Percentiles rank a stretch among this genome's conserved stretches.
Conservation (phyloP, 1,140 invertebrate genomes). For the Macrobrachium rosenbergii region DNA sequence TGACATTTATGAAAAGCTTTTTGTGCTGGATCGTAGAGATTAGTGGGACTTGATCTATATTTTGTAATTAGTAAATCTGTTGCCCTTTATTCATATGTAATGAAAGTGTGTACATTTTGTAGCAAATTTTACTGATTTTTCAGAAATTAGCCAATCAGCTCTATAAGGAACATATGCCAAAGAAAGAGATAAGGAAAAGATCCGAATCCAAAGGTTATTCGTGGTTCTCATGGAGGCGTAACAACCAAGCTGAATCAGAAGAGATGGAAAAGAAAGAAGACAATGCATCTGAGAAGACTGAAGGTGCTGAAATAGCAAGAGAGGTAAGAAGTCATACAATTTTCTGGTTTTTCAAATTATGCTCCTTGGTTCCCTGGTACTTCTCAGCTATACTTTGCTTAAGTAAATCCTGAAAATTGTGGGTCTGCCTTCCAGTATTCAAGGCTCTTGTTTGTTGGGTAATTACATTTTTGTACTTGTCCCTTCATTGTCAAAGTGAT, state of each 20-base stretch:
- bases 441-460: too few species aligned
- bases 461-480: too few species aligned
- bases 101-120: background rate
- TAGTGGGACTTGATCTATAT: too few species aligned
- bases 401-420: too few species aligned
- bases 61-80: background rate
- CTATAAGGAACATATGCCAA: slow-evolving; percentile 72
- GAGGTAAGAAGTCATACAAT: too few species aligned
- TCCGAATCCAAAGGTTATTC: slow-evolving; percentile 67
- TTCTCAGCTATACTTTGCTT: too few species aligned
- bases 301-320: slow-evolving; percentile 12
- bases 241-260: slow-evolving; percentile 60
- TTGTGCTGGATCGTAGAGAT: background rate
- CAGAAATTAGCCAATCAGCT: slow-evolving; percentile 70
- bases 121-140: slow-evolving; percentile 41
- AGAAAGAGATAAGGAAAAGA: slow-evolving; percentile 71
- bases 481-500: too few species aligned
- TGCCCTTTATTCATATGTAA: background rate
- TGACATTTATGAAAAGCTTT: background rate
- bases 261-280: background rate
- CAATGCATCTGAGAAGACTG: slow-evolving; percentile 4
- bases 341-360: too few species aligned
- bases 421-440: too few species aligned
- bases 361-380: too few species aligned
- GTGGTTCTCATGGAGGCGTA: slow-evolving; percentile 70